Conservation (phyloP, 1,140 invertebrate species). For the Pemphigus obesinymphae region DNA sequence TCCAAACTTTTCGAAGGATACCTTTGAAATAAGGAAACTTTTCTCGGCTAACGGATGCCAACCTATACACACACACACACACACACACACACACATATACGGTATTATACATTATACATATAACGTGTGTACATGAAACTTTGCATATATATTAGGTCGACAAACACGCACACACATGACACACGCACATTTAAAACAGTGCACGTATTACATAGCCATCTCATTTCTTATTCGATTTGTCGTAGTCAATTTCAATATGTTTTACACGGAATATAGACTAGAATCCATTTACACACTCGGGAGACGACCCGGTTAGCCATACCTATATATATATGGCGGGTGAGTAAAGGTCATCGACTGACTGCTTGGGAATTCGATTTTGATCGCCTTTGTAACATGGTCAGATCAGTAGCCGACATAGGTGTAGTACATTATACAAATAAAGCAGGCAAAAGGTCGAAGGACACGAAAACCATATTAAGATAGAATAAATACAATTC, state of each 20-base stretch:
- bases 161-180: not conserved
- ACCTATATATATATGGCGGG: too few species aligned
- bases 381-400: not conserved
- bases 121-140: not conserved
- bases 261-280: not conserved
- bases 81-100: not conserved
- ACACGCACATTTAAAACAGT: not conserved
- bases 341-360: not conserved
- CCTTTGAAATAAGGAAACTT: not conserved
- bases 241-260: slow-evolving; percentile 1
- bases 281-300: not conserved
- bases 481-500: too few species aligned
- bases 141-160: slow-evolving; percentile 3
- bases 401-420: too few species aligned
- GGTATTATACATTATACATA: not conserved
- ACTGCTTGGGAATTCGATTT: not conserved
- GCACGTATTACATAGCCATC: not conserved
- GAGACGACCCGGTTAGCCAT: not conserved
- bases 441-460: too few species aligned
- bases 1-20: not conserved
- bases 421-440: too few species aligned
- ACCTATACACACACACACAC: not conserved
- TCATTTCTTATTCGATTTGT: not conserved
- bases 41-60: not conserved
- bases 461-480: too few species aligned